Base-by-base conservation (phyloP, 2,113 vertebrate species). In the Acanthisitta chloris region DNA sequence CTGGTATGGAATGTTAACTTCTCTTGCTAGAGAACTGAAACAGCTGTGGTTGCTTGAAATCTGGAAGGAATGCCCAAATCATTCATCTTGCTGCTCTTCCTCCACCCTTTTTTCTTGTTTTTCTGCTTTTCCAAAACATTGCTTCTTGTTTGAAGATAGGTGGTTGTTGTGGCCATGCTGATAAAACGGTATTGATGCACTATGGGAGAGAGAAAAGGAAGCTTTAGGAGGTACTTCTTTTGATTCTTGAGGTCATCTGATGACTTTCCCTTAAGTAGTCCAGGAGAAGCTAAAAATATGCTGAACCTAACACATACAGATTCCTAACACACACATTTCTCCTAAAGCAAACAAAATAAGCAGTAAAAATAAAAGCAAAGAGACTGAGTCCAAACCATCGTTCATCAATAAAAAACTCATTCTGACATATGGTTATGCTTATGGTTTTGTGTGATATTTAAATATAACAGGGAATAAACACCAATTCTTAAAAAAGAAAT, bases 401-500 rank as follows among this genome's bases (percentile, higher is more conserved):
- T 59, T 97, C 94, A 94, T 91, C 93, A 88, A 78, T 93, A 97
- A 88, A 92, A 94, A 67, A n/a, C 92, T 92, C 92, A 85, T 81
- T 93, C 70, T 80, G 81, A 97, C 97, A 98, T 98, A 97, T 97
- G 97, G 93, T 98, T 98, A 92, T 96, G 88, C 97, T 98, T 98
- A 98, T 66, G 90, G 83, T 85, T 97, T 97, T 94, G 86, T 96
- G 88, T 96, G 96, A 98, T 98, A 97, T 90, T 98, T 97, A 98
- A 98, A 98, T 94, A 96, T 96, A 97, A 97, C 95, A 97, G 93
- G 77, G 97, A 97, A 97, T n/a, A 96, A 92, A 86, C 51, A 86
- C 2, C 3, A 62, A 46, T 52, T 61, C 45, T 23, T 24, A 19
- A 81, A 96, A 92, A 54, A 10, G 33, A 28, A 34, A 19, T 15